These are phyloP conservation scores for Scyliorhinus canicula DNA, from an alignment of 2,797 vertebrate genomes.

Conservation along the genomic window DNA sequence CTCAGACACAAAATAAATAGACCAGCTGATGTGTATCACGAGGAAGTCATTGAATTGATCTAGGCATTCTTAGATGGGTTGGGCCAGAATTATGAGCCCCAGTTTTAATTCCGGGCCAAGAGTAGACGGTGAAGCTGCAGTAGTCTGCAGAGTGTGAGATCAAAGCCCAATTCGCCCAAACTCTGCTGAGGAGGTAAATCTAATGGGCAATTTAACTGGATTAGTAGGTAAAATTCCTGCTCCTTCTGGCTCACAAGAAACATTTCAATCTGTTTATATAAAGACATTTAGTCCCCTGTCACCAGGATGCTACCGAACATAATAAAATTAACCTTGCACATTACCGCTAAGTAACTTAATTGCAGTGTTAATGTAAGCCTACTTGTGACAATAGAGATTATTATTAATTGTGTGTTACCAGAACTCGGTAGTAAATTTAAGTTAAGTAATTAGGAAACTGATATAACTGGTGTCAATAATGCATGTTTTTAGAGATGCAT, in stretches of 20 bases:
- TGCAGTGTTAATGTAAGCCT: too few relatives aligned
- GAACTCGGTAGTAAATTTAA: neutral
- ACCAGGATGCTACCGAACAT: neutral
- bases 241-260: neutral
- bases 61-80: neutral
- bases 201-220: too few relatives aligned
- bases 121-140: neutral
- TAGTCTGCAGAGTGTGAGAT: neutral
- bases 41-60: neutral
- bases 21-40: neutral
- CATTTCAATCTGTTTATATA: neutral
- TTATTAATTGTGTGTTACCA: neutral
- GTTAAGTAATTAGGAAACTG: neutral
- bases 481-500: neutral
- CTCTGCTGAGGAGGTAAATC: too few relatives aligned
- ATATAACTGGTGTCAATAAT: neutral
- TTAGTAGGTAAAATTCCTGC: neutral
- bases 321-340: neutral
- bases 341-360: neutral
- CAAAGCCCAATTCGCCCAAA: neutral
- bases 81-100: neutral
- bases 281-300: neutral
- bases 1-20: neutral
- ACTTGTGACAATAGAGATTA: too few relatives aligned
- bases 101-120: neutral